Base-by-base conservation (phyloP, 1,140 invertebrate genomes). In the Pygmarrhopalites habei region DNA sequence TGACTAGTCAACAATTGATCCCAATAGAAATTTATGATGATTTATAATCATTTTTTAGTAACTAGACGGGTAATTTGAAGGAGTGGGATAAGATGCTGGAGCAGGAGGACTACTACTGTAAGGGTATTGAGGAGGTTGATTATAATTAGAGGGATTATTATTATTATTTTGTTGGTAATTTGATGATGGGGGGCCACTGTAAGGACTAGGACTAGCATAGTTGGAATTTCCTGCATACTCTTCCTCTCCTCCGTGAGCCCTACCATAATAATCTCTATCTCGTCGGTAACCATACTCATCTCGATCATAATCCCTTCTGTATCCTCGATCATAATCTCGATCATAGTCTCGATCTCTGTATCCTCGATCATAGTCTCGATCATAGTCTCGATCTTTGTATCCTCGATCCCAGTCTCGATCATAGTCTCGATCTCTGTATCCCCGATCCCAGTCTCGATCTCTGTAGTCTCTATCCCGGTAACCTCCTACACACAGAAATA, bases 1-100 rank as follows among this genome's bases (percentile, higher is more conserved):
- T 49, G 46, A 49, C 46, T 49, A 49, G 46, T 49, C 46, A 49
- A 49, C 46, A 10, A n/a, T 19, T 23, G 46, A 49, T 39, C 35
- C 10, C 7, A 21, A 19, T 12, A 49, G 10, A 14, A 49, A 7
- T 7, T 49, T 21, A 49, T 10, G 7, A 39, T 17, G 10, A 7
- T 39, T 39, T 39, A 39, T 10, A 10, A 39, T 39, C 35, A n/a
- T 17, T 39, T 7, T 10, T 7, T 7, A 39, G 17, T 39, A 39
- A 39, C 10, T 39, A 39, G 35, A 17, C 7, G 35, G 35, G 35
- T 7, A 39, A 39, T 39, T 10, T 39, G 35, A 10, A 39, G 35
- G 35, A 39, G 35, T 7, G 17, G 35, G 35, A 39, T 7, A 39
- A 39, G 7, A 39, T 10, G 10, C 17, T 39, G 35, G 35, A 17